These are phyloP conservation scores for Stomatorhinus walkeri DNA, from an alignment of 2,797 vertebrate species.

Conservation along the genomic window DNA sequence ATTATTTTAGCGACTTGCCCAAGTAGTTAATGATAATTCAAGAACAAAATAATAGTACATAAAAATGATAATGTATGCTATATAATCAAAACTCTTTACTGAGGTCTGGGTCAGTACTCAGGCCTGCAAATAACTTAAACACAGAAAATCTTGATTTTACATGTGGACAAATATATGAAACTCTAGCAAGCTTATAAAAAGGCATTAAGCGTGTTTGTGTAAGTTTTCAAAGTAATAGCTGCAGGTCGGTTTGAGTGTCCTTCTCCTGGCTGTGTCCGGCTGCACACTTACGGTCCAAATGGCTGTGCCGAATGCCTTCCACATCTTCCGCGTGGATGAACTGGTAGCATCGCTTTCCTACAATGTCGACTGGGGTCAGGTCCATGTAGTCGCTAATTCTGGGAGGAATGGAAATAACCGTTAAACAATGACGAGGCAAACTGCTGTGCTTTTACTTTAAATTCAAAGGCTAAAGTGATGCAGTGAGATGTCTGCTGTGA, in stretches of 20 bases:
- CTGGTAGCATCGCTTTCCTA: conserved; percentile 95
- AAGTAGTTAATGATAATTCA: neutral
- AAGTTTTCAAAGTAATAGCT: neutral
- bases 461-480: neutral
- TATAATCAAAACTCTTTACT: neutral
- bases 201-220: neutral
- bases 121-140: neutral
- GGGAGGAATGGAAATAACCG: conserved; percentile 22
- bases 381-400: conserved; percentile 99
- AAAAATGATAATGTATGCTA: neutral
- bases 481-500: neutral
- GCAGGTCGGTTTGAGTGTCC: neutral
- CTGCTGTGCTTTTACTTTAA: neutral
- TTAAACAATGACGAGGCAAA: neutral
- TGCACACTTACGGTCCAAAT: conserved; percentile 87
- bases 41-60: neutral
- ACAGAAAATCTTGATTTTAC: neutral
- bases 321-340: conserved; percentile 97
- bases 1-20: neutral
- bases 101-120: neutral
- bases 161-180: neutral
- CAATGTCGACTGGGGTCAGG: conserved; percentile 89
- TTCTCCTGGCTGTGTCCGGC: neutral
- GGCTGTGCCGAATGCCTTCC: conserved; percentile 89
- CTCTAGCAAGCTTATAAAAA: neutral